Conservation (phyloP, 2,888 invertebrate species). For the Pollenia angustigena region DNA sequence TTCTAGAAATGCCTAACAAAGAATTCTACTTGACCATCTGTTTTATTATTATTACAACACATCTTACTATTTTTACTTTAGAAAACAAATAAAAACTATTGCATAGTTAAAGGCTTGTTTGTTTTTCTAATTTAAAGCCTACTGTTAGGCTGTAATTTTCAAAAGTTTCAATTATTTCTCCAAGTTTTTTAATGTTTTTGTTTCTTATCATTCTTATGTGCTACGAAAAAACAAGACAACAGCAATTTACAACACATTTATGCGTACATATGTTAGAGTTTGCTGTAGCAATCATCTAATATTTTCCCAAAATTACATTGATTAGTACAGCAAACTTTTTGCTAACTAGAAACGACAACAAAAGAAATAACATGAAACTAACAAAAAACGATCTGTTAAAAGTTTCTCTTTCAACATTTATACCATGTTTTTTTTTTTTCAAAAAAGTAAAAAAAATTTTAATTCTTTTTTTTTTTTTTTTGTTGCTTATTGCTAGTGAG, state of each 20-base stretch:
- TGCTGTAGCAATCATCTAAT: constrained; percentile 47
- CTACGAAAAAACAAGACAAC: not conserved
- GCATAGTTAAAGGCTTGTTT: constrained; percentile 38
- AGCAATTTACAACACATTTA: not conserved
- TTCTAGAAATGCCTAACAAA: no score
- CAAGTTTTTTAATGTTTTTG: constrained; percentile 40
- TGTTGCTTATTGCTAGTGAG: not conserved
- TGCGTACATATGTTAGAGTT: not conserved
- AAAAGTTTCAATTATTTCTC: constrained; percentile 47
- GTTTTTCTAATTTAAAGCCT: constrained; percentile 31
- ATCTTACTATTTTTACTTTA: not conserved
- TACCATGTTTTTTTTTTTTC: constrained; percentile 4
- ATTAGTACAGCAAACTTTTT: constrained; percentile 67
- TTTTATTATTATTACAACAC: not conserved
- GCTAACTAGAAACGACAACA: constrained; percentile 40
- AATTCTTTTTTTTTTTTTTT: not conserved
- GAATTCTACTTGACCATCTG: not conserved
- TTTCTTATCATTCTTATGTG: constrained; percentile 23
- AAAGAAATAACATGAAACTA: constrained; percentile 15
- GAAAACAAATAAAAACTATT: constrained; percentile 41
- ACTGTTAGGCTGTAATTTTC: constrained; percentile 39
- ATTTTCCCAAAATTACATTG: constrained; percentile 69
- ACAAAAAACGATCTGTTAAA: constrained; percentile 54
- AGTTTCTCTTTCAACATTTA: constrained; percentile 62
- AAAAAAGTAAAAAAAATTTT: not conserved